Evolutionary conservation across 2,113 vertebrate genomes (phyloP), one percentile per base, ranked within the genome.

Genomic region (Xenopus tropicalis): DNA sequence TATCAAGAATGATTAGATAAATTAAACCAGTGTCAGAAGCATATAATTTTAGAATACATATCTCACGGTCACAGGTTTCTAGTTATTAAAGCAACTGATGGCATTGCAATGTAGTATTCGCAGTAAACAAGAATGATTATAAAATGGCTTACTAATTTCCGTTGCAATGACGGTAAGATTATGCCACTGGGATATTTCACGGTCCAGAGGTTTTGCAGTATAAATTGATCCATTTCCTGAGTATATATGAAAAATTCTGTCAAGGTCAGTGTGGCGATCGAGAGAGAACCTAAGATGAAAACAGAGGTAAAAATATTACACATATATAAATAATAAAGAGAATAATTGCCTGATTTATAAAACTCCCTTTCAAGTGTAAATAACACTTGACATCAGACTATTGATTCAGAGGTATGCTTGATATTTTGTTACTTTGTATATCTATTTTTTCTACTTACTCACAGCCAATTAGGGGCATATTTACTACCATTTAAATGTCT

Each of bases 201-300:
- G 90, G 73, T 93, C 91, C 69, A 93, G 90, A 44, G 90, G 84
- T 66, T 93, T 93, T 61, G 90, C 90, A 56, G 88, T 92, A 72
- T 91, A 91, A 80, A 93, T 90, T 4, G 91, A 93, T 62, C 91
- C 91, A 0, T 92, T 93, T 85, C 89, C 90, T 83, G 91, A 90
- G 81, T 93, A 87, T 81, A 93, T 91, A 66, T 91, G 92, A 83
- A 93, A 93, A 78, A 91, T 90, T 72, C 91, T 90, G 80, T 93
- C 91, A 79, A 93, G 90, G 74, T 93, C 91, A 74, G 91, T 93
- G 37, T 93, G 91, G 25, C 91, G 91, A 86, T 92, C 91, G 79
- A 93, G 83, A 66, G 91, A 90, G 82, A 91, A 93, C 69, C 91
- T 93, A 72, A 71, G 9, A 71, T 14, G 3, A 51, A 14, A 14